A percentile compares a stretch with the other conserved stretches of the same genome.
Evolutionary conservation across 37 sponge, comb jelly and placozoan species (phyloP).

Genomic region (Spongilla lacustris): DNA sequence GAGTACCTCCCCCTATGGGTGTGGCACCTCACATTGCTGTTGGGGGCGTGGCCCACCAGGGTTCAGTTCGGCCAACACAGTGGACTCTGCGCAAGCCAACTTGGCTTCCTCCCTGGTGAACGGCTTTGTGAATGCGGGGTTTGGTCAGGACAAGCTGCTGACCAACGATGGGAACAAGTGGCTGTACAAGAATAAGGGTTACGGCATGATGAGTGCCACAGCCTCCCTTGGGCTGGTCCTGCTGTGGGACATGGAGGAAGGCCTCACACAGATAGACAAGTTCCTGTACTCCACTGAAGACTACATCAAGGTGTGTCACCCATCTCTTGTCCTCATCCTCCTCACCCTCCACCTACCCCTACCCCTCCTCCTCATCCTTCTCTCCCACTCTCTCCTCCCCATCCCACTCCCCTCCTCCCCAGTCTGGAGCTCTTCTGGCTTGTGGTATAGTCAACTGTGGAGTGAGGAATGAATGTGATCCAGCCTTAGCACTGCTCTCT

Average conservation of each 20-base stretch:
- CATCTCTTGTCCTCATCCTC: no score
- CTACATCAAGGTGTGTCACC: slow-evolving; percentile 83
- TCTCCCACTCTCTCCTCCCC: no score
- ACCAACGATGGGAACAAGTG: slow-evolving; percentile 91
- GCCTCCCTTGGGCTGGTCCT: slow-evolving; percentile 97
- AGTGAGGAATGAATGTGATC: slow-evolving; percentile 97
- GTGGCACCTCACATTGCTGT: no score
- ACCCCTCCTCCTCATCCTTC: no score
- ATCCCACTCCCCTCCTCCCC: background rate
- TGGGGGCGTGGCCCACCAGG: slow-evolving; percentile 12
- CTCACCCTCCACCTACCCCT: no score
- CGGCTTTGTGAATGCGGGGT: slow-evolving; percentile 95
- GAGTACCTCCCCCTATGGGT: background rate
- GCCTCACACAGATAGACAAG: slow-evolving; percentile 97
- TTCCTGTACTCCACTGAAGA: slow-evolving; percentile 93
- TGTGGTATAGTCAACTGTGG: slow-evolving; percentile 98
- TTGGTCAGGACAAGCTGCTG: slow-evolving; percentile 92
- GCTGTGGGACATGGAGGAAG: slow-evolving; percentile 98
- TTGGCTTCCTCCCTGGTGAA: slow-evolving; percentile 97
- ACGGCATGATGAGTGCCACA: slow-evolving; percentile 98
- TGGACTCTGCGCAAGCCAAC: slow-evolving; percentile 92
- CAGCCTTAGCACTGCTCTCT: slow-evolving; percentile 93
- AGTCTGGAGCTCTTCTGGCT: slow-evolving; percentile 97
- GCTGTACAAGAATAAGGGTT: slow-evolving; percentile 93
- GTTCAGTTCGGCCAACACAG: slow-evolving; percentile 60